phyloP scores from a whole-genome alignment of 2,797 vertebrate species.

The Heliangelus exortis region DNA sequence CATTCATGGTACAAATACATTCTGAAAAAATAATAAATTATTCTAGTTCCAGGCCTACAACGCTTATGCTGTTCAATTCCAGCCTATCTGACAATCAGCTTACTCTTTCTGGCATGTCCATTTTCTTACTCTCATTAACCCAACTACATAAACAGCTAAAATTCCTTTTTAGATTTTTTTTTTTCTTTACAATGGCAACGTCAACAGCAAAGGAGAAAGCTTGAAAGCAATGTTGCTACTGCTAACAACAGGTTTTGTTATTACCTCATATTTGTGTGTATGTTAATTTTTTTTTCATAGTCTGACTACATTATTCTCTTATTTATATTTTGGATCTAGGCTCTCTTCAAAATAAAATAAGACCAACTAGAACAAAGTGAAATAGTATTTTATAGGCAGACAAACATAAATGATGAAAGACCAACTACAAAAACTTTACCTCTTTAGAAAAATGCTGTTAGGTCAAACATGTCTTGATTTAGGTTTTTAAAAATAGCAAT shows the following conservation, averaged over 20 bases:
- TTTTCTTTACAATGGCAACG: neutral
- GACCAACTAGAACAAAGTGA: neutral
- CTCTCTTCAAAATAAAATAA: neutral
- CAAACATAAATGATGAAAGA: neutral
- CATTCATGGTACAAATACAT: neutral
- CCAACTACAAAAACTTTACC: neutral
- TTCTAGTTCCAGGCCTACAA: neutral
- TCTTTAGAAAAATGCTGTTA: neutral
- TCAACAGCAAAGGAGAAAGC: neutral
- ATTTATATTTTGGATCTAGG: neutral
- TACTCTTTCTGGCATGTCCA: neutral
- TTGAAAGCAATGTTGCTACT: neutral
- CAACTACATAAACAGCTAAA: neutral
- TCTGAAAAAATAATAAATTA: neutral
- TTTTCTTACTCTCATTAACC: neutral
- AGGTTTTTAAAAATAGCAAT: neutral
- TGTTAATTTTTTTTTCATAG: neutral
- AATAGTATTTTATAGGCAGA: neutral
- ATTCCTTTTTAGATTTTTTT: neutral
- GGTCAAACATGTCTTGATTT: neutral
- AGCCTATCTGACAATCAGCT: neutral
- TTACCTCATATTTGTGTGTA: neutral
- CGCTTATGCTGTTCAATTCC: neutral
- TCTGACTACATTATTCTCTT: neutral
- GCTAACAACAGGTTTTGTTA: neutral